These are phyloP conservation scores for Chrysochloris asiatica DNA, from an alignment of 2,113 vertebrate species.

Conservation along the genomic window DNA sequence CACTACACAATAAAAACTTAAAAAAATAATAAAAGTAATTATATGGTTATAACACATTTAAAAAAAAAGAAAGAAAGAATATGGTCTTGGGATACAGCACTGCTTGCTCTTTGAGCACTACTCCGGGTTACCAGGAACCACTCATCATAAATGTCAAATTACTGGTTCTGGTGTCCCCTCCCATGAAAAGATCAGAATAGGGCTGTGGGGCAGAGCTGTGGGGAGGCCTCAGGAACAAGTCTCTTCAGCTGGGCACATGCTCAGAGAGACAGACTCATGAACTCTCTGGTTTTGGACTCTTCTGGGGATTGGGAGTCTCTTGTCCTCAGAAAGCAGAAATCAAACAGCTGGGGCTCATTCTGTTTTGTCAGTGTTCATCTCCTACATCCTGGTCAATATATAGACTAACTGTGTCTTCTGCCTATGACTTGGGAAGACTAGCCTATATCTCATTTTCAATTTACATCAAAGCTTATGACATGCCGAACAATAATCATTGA, in stretches of 20 bases:
- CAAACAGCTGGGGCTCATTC: neutral
- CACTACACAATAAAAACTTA: too few species aligned
- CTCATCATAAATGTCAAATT: rapidly evolving
- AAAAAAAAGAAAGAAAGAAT: too few species aligned
- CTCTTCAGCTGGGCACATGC: too few species aligned
- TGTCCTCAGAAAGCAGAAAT: neutral
- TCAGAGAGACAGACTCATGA: neutral
- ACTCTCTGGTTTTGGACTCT: neutral
- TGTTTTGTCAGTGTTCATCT: neutral
- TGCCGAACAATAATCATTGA: neutral
- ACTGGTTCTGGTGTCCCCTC: neutral
- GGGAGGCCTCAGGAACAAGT: neutral
- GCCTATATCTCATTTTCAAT: neutral
- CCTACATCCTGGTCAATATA: neutral
- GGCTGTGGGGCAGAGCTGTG: neutral
- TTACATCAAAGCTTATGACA: neutral
- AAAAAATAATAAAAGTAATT: too few species aligned
- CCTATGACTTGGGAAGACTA: neutral
- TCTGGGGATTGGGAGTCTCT: rapidly evolving
- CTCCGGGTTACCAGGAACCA: neutral
- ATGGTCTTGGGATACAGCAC: neutral
- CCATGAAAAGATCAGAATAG: neutral
- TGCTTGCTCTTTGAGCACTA: neutral
- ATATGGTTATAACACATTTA: too few species aligned
- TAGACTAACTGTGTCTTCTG: neutral